These are phyloP conservation scores for Bimastos eiseni DNA, from an alignment of 2,888 invertebrate genomes.

Conservation along the genomic window DNA sequence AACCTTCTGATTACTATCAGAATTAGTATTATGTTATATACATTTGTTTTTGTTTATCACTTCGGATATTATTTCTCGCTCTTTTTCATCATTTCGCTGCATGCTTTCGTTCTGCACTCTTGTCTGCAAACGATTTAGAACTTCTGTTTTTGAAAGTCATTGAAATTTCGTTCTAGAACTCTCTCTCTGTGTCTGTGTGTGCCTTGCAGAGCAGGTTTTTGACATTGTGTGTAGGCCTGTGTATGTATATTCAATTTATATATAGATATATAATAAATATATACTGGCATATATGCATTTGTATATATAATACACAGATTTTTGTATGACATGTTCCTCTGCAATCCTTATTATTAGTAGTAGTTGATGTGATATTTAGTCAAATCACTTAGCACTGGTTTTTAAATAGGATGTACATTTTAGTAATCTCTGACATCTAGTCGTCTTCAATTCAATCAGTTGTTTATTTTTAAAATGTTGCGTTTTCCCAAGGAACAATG, in stretches of 20 bases:
- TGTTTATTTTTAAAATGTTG: not conserved
- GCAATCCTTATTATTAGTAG: not conserved
- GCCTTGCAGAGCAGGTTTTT: conserved; percentile 13
- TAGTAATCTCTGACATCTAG: not conserved
- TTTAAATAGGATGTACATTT: conserved; percentile 13
- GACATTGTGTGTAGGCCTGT: conserved; percentile 5
- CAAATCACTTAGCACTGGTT: not conserved
- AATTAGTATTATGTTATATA: not conserved
- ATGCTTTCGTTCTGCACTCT: conserved; percentile 13
- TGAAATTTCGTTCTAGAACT: not conserved
- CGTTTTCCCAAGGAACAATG: not conserved
- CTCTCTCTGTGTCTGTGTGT: not conserved
- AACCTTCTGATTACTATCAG: not conserved
- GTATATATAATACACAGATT: not conserved
- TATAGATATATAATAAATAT: not conserved
- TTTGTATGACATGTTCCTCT: conserved; percentile 9
- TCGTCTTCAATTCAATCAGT: not conserved
- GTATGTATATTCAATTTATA: not conserved
- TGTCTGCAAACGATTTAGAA: not conserved
- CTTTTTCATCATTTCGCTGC: not conserved
- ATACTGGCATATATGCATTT: not conserved
- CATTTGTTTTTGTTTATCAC: conserved; percentile 9
- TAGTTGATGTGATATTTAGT: conserved; percentile 3
- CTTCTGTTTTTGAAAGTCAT: not conserved
- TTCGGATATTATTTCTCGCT: not conserved